Conservation (phyloP, 2,797 vertebrate genomes). For the Pteronotus mesoamericanus region DNA sequence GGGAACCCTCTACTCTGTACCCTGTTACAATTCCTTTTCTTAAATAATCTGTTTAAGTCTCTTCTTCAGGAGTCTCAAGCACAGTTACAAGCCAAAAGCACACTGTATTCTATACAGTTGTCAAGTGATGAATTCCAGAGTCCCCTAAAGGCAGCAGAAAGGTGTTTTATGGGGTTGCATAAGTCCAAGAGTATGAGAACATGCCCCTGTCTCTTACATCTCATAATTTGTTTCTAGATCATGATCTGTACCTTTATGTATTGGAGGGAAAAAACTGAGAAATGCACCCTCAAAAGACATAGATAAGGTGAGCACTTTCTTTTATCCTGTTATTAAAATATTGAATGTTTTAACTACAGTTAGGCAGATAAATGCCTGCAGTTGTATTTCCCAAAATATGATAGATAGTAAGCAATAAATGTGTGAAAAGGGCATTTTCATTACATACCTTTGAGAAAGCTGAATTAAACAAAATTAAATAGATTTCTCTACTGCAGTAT, state of each 20-base stretch:
- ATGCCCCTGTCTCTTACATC: not conserved
- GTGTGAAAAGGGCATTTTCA: not conserved
- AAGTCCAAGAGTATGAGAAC: not conserved
- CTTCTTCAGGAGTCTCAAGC: not conserved
- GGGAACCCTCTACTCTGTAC: no score
- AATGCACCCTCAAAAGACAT: not conserved
- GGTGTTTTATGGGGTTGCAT: not conserved
- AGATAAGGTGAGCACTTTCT: not conserved
- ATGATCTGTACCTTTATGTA: not conserved
- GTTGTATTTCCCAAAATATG: conserved; percentile 13
- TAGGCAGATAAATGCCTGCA: conserved; percentile 3
- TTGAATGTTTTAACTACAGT: not conserved
- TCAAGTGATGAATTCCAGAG: not conserved
- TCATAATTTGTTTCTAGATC: conserved; percentile 23
- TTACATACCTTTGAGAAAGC: conserved; percentile 14
- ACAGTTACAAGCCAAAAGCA: not conserved
- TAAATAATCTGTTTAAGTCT: not conserved
- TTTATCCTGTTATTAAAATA: conserved; percentile 28
- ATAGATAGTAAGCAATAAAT: not conserved
- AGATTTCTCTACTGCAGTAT: not conserved
- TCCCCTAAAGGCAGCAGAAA: not conserved
- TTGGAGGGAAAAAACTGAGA: not conserved
- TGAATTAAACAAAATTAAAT: conserved; percentile 18
- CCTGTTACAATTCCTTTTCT: not conserved
- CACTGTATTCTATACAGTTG: not conserved